Base-by-base conservation (phyloP, 2,888 invertebrate genomes). In the Lepidochrysops patricia region DNA sequence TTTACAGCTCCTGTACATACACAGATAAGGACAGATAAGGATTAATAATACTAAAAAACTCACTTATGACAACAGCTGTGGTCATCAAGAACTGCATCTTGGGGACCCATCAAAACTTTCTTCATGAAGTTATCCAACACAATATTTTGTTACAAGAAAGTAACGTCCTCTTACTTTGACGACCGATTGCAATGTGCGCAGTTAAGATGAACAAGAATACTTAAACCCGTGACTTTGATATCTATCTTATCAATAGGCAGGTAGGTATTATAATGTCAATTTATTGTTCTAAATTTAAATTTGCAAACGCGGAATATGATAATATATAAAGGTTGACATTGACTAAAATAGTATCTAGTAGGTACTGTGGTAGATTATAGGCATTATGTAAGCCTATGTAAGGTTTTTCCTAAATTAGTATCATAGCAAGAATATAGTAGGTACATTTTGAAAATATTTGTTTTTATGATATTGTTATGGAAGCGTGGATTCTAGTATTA, bases 11-110 rank as follows among this genome's bases (percentile, higher is more conserved):
- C n/a, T n/a, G n/a, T n/a, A n/a, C n/a, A n/a, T n/a, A n/a, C n/a
- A n/a, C n/a, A n/a, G n/a, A n/a, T n/a, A n/a, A n/a, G n/a, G n/a
- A n/a, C n/a, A n/a, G n/a, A n/a, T n/a, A 34, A 2, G 9, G 34
- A 12, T 34, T 34, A 7, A 4, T 34, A 34, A 34, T 2, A 1
- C 7, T 12, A 6, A 34, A 4, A 27, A 27, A 52, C 52, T 52
- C 7, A 52, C 52, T 52, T 52, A 13, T 7, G 3, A 52, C 27
- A 29, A 52, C 15, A 6, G 52, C 52, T 27, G 52, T 52, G 2
- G 26, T 52, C 6, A 52, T 27, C 13, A 52, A 15, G 13, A 52
- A 52, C n/a, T 50, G 50, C 52, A 52, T 52, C 27, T 9, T 52
- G 27, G 26, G 26, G 52, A 27, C 52, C 27, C 52, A 52, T 52